These are phyloP conservation scores for Delphinus delphis DNA, from an alignment of 2,113 vertebrate genomes.

Conservation along the genomic window DNA sequence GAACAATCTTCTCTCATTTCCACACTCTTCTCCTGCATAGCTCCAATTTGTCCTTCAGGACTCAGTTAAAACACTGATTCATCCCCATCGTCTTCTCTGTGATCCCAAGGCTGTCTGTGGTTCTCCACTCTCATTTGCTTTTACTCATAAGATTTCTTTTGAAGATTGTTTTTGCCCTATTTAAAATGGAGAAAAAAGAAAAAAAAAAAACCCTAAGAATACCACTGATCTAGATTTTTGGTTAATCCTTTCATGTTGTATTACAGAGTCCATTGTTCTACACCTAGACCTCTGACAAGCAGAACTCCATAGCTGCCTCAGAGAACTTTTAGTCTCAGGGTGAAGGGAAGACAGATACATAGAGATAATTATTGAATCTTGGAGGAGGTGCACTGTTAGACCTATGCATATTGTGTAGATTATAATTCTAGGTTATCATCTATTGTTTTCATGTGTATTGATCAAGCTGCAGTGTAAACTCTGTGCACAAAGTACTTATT, in stretches of 20 bases:
- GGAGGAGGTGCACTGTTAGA: not conserved
- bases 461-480: not conserved
- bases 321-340: not conserved
- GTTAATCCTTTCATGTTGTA: not conserved
- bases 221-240: not conserved
- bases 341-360: not conserved
- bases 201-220: not conserved
- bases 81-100: not conserved
- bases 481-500: not conserved
- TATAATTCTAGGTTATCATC: not conserved
- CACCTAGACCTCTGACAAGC: not conserved
- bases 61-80: not conserved
- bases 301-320: not conserved
- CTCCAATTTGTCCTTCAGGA: not conserved
- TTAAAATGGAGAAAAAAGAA: not conserved
- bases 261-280: not conserved
- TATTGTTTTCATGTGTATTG: not conserved
- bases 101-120: not conserved
- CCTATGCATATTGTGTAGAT: not conserved
- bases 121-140: not conserved
- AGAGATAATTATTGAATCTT: not conserved
- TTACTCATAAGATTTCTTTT: not conserved
- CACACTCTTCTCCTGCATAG: not conserved
- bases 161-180: not conserved
- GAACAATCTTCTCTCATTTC: not conserved